Conservation (phyloP, 2,113 vertebrate species). For the Psephotus haematonotus region DNA sequence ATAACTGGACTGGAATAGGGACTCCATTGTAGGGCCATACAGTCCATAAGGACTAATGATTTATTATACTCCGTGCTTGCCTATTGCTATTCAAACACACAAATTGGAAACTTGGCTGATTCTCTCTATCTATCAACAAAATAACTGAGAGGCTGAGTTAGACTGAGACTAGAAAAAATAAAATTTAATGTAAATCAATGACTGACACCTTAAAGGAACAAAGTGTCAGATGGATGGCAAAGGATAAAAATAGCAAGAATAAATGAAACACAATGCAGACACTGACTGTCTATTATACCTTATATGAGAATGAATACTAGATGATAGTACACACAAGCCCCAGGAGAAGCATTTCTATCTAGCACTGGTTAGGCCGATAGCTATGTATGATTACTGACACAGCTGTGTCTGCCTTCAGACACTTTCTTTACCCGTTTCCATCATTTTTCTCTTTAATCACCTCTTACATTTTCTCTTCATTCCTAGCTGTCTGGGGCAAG, state of each 20-base stretch:
- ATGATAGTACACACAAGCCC: background rate
- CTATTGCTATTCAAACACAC: conserved; percentile 11
- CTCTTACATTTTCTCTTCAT: background rate
- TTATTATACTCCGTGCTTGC: background rate
- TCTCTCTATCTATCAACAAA: conserved; percentile 11
- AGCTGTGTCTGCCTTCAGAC: background rate
- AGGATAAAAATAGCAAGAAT: conserved; percentile 12
- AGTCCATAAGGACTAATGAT: background rate
- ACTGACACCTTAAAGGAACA: background rate
- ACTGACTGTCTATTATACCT: background rate
- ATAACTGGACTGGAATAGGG: background rate
- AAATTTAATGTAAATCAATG: background rate
- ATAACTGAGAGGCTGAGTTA: background rate
- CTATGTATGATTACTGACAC: background rate
- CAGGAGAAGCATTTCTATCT: background rate
- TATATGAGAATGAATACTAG: background rate
- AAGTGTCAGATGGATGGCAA: background rate
- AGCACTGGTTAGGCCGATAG: background rate
- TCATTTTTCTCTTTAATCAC: conserved; percentile 1
- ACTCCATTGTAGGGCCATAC: background rate
- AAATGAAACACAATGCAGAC: conserved; percentile 6
- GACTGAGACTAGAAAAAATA: background rate
- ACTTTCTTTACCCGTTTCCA: background rate
- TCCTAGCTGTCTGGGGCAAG: background rate
- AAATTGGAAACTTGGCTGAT: conserved; percentile 5